Conservation (phyloP, 2,113 vertebrate species). For the Emydocephalus ijimae region DNA sequence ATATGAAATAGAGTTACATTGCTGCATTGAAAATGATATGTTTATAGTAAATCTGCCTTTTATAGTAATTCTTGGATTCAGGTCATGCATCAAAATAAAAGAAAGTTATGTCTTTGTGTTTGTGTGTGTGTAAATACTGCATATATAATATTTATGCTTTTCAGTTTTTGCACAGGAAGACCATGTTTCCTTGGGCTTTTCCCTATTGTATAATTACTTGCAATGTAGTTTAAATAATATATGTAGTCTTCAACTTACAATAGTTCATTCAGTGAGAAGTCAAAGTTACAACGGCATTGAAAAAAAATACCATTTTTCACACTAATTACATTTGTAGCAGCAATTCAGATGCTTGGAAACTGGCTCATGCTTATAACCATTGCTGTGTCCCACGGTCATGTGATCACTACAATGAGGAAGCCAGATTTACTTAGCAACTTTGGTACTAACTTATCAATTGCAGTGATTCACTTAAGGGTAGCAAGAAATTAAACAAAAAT, state of each 20-base stretch:
- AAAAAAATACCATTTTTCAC: background rate
- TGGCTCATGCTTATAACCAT: background rate
- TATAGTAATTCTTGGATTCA: background rate
- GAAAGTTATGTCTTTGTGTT: background rate
- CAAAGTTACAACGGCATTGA: background rate
- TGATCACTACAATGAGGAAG: background rate
- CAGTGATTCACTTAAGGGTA: background rate
- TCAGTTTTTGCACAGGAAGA: background rate
- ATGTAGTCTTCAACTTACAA: background rate
- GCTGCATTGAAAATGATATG: background rate
- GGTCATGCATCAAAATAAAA: background rate
- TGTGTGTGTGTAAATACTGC: background rate
- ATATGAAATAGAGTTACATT: background rate
- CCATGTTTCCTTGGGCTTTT: conserved; percentile 15
- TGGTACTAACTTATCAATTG: background rate
- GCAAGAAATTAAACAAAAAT: background rate
- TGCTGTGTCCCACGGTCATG: too few relatives aligned
- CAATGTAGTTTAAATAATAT: conserved; percentile 42
- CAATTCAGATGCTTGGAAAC: background rate
- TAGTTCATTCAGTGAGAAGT: background rate
- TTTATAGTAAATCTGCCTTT: background rate
- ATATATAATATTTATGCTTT: background rate
- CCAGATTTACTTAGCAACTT: background rate
- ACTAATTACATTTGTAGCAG: background rate
- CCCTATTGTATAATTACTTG: conserved; percentile 37